Conservation (phyloP, 2,113 vertebrate genomes). For the Tetraodon nigroviridis region DNA sequence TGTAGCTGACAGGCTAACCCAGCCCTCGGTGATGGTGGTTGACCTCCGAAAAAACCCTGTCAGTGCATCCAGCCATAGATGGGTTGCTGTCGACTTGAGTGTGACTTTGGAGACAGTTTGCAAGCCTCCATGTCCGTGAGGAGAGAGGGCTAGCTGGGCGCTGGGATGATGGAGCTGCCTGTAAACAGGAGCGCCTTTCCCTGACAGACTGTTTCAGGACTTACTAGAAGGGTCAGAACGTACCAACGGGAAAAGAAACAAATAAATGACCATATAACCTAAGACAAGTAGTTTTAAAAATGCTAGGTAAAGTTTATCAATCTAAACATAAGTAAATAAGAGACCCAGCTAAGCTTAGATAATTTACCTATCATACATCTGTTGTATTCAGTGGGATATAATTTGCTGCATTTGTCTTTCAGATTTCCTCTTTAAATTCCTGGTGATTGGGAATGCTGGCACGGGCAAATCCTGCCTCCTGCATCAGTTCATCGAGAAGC, state of each 20-base stretch:
- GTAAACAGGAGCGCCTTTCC: too few species aligned
- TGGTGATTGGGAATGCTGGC: conserved; percentile 91
- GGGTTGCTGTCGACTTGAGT: too few species aligned
- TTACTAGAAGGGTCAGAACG: too few species aligned
- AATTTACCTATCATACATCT: neutral
- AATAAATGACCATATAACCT: too few species aligned
- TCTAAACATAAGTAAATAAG: too few species aligned
- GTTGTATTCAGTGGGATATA: neutral
- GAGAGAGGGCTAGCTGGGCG: too few species aligned
- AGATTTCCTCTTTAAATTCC: conserved; percentile 96
- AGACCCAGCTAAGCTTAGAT: neutral
- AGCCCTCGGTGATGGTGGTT: conserved; percentile 17
- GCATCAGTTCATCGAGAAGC: conserved; percentile 91
- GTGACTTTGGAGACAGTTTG: too few species aligned
- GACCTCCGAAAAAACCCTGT: conserved; percentile 29
- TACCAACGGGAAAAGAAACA: too few species aligned
- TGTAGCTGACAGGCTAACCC: conserved; percentile 56
- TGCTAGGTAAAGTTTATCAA: too few species aligned
- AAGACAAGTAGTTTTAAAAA: too few species aligned
- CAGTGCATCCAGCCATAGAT: conserved; percentile 2
- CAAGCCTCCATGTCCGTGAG: too few species aligned
- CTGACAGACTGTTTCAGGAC: too few species aligned
- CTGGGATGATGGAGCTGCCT: conserved; percentile 3
- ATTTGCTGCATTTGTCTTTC: conserved; percentile 13
- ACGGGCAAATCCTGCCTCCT: conserved; percentile 85